These are phyloP conservation scores for Epinotia nisella DNA, from an alignment of 2,888 invertebrate species.

Conservation along the genomic window DNA sequence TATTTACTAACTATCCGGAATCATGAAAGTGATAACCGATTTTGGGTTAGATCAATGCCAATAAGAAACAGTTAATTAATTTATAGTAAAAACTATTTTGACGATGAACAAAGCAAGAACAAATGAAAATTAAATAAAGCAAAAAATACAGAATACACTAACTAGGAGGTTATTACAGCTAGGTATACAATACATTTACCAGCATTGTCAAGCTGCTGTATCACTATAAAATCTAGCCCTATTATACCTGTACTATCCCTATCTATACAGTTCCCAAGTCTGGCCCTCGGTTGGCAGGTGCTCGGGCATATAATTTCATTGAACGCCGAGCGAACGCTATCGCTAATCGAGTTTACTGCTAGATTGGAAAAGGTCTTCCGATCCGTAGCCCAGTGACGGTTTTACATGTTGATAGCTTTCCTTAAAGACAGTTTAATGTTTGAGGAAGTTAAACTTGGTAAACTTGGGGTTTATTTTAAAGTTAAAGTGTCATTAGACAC, in stretches of 20 bases:
- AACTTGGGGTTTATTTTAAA: background rate
- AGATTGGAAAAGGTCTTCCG: conserved; percentile 48
- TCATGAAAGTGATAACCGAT: too few relatives aligned
- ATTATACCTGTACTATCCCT: conserved; percentile 9
- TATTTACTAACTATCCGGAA: too few relatives aligned
- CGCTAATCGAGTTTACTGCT: conserved; percentile 61
- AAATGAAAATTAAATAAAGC: too few relatives aligned
- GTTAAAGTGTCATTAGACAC: background rate
- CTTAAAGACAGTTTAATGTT: conserved; percentile 4
- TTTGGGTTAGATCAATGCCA: too few relatives aligned
- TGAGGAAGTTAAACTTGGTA: background rate
- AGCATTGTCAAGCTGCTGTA: background rate
- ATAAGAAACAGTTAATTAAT: too few relatives aligned
- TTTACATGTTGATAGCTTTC: conserved; percentile 16
- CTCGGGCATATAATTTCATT: conserved; percentile 62
- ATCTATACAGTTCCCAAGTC: background rate
- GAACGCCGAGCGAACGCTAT: conserved; percentile 56
- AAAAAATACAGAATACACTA: too few relatives aligned
- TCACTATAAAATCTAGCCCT: background rate
- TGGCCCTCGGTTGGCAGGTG: conserved; percentile 53
- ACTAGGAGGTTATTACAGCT: too few relatives aligned
- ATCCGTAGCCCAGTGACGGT: conserved; percentile 14
- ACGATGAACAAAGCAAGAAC: too few relatives aligned
- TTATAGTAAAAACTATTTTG: too few relatives aligned
- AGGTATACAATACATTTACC: background rate